Conservation (phyloP, 1,140 invertebrate genomes). For the Drosophila rufa region DNA sequence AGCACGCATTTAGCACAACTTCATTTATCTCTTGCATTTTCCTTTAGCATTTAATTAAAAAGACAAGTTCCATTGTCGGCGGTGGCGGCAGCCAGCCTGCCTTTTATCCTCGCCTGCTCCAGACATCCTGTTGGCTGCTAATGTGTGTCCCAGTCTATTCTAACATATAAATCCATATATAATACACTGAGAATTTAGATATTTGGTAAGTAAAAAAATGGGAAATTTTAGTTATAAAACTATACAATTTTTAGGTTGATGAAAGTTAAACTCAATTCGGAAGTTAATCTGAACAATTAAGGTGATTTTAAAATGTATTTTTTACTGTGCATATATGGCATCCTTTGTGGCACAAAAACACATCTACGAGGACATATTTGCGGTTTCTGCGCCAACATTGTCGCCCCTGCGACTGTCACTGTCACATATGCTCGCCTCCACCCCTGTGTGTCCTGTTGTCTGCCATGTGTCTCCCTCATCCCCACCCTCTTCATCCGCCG, state of each 20-base stretch:
- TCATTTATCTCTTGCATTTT: conserved; percentile 83
- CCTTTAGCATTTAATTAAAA: conserved; percentile 84
- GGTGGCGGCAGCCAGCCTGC: conserved; percentile 42
- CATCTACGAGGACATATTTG: conserved; percentile 71
- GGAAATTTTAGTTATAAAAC: too few species aligned
- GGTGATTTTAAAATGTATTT: background rate
- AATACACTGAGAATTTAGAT: background rate
- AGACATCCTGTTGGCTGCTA: conserved; percentile 67
- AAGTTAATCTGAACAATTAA: rapidly evolving
- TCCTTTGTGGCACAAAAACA: conserved; percentile 53
- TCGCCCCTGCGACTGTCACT: conserved; percentile 68
- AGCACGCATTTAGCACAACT: conserved; percentile 83
- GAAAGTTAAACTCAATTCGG: too few species aligned
- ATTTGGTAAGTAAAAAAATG: background rate
- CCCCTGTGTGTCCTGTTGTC: conserved; percentile 31
- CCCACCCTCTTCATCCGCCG: background rate
- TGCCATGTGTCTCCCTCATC: conserved; percentile 18
- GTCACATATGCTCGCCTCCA: conserved; percentile 67
- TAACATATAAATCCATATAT: conserved; percentile 14
- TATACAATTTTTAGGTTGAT: too few species aligned
- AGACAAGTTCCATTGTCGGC: conserved; percentile 82
- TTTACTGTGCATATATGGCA: conserved; percentile 18
- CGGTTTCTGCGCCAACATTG: conserved; percentile 79
- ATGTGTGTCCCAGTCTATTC: conserved; percentile 46
- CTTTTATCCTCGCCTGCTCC: conserved; percentile 56